phyloP scores from a whole-genome alignment of 2,797 vertebrate genomes.

The Pelodytes ibericus region DNA sequence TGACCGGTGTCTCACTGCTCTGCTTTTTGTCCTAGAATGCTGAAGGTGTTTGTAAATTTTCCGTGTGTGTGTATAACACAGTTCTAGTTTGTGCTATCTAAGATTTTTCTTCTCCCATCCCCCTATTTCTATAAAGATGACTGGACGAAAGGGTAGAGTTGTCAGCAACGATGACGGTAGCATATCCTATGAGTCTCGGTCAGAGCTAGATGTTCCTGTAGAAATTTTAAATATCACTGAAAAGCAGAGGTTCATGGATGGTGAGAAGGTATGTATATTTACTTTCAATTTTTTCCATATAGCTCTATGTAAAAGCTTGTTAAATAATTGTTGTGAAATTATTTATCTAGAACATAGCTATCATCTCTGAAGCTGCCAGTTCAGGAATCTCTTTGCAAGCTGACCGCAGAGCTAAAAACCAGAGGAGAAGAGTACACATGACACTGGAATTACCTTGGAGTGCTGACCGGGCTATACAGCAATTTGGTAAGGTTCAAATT shows the following conservation, averaged over 20 bases:
- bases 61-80: no score
- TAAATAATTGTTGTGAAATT: neutral
- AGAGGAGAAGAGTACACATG: conserved; percentile 95
- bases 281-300: neutral
- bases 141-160: conserved; percentile 93
- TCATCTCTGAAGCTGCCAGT: conserved; percentile 98
- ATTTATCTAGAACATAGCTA: conserved; percentile 88
- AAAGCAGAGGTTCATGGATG: conserved; percentile 98
- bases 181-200: conserved; percentile 94
- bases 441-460: conserved; percentile 97
- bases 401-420: conserved; percentile 94
- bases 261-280: conserved; percentile 87
- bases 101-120: neutral
- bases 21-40: no score
- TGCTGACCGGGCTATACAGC: conserved; percentile 94
- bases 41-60: neutral
- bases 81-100: no score
- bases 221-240: conserved; percentile 98
- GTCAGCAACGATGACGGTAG: conserved; percentile 97
- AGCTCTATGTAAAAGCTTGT: neutral
- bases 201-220: conserved; percentile 94
- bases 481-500: conserved; percentile 86
- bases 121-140: conserved; percentile 85
- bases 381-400: conserved; percentile 97
- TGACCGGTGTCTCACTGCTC: no score